Evolutionary conservation across 2,113 vertebrate genomes (phyloP), one percentile per base, ranked within the genome.

Genomic region (Burhinus bistriatus): DNA sequence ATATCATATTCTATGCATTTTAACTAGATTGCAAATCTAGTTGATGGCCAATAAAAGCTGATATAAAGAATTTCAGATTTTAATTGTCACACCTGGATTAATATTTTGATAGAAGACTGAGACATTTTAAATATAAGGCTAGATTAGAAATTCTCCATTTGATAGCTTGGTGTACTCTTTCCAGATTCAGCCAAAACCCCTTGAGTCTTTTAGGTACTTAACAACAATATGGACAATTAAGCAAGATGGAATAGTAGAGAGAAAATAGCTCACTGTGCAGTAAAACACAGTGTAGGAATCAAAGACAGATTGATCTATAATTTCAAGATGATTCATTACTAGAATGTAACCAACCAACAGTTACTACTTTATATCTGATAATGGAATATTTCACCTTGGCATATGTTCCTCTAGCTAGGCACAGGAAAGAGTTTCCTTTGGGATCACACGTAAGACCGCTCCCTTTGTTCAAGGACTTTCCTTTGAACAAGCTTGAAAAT

Each of bases 41-140:
- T 93, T 95, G 72, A 84, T 65, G 44, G 68, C 75, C 69, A 94
- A 57, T 91, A 66, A 81, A 91, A 84, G 25, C 9, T 93, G 26
- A 30, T 77, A 64, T 30, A 86, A 78, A 71, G 18, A 93, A 36
- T 73, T 36, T 61, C 51, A 38, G 52, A 72, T 82, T 91, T 96
- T 91, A 75, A 91, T 42, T 44, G 25, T 86, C 75, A 73, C 38
- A 83, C 45, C 61, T 87, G 77, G 95, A 93, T 94, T 90, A 92
- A 92, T 92, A 92, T 80, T 93, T 91, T 91, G 17, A 70, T 51
- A 89, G 86, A 92, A 69, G 40, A 36, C 12, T 51, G 68, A n/a
- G 73, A 69, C 18, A 71, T 71, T 95, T 93, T 78, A 88, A 96
- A 89, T 90, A 22, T 73, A 76, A 77, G 16, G 29, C 30, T 45